Conservation (phyloP, 2,888 invertebrate genomes). For the Oithona nana region DNA sequence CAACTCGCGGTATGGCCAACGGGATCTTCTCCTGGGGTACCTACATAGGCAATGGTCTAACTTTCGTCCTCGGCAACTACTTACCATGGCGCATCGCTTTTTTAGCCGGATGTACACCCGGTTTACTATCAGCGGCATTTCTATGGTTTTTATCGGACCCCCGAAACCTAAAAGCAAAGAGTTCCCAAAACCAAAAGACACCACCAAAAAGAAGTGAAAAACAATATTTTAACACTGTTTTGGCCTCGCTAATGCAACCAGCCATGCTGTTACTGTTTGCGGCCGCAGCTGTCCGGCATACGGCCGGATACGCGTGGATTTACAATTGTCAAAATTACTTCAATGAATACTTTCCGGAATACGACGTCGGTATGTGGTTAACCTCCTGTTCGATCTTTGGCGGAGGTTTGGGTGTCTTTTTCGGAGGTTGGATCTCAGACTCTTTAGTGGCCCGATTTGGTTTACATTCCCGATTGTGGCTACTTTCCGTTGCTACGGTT, state of each 20-base stretch:
- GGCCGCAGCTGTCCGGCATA: conserved; percentile 68
- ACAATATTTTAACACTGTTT: not conserved
- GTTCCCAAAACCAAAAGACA: conserved; percentile 13
- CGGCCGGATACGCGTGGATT: conserved; percentile 74
- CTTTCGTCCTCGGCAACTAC: conserved; percentile 75
- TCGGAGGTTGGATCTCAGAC: conserved; percentile 30
- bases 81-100: no score
- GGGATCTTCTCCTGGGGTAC: conserved; percentile 91
- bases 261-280: conserved; percentile 56
- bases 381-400: conserved; percentile 71
- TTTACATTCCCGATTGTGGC: conserved; percentile 26
- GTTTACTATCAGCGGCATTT: conserved; percentile 25
- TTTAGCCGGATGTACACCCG: no score
- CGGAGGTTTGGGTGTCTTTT: conserved; percentile 36
- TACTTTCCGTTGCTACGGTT: conserved; percentile 25
- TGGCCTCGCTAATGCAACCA: conserved; percentile 46
- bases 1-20: conserved; percentile 54
- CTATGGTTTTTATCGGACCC: conserved; percentile 24
- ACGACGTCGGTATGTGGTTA: conserved; percentile 73
- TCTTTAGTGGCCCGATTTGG: conserved; percentile 23
- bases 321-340: conserved; percentile 79
- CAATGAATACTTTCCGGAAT: conserved; percentile 66
- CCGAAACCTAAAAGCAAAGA: conserved; percentile 15
- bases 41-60: conserved; percentile 78
- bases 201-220: not conserved